A percentile compares a stretch with the other conserved stretches of the same genome.
phyloP scores from a whole-genome alignment of 2,888 invertebrate species.

The Bugula neritina region DNA sequence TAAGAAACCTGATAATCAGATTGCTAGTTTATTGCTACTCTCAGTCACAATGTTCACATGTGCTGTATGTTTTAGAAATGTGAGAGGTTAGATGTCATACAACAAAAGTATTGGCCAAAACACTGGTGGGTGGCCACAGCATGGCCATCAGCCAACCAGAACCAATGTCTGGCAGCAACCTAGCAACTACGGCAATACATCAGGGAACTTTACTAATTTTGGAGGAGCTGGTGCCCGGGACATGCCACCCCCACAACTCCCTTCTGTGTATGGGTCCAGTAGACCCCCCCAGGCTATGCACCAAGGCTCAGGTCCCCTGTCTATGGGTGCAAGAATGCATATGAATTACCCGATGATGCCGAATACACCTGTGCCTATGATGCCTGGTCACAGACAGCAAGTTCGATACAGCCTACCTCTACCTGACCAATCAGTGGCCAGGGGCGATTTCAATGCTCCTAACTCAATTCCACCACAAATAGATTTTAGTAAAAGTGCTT shows the following conservation, averaged over 20 bases:
- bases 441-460: neutral
- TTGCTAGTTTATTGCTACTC: too few species aligned
- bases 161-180: neutral
- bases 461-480: neutral
- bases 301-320: too few species aligned
- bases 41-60: too few species aligned
- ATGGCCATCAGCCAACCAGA: slow-evolving; percentile 1
- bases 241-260: neutral
- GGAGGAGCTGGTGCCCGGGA: too few species aligned
- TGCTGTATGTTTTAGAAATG: slow-evolving; percentile 6
- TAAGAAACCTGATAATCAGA: too few species aligned
- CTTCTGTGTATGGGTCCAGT: neutral
- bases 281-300: neutral
- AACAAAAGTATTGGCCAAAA: neutral
- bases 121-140: neutral
- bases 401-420: neutral
- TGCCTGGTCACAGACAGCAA: neutral
- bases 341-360: neutral
- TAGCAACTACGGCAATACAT: too few species aligned
- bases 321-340: neutral
- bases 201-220: too few species aligned
- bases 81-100: slow-evolving; percentile 15
- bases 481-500: neutral
- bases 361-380: neutral
- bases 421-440: neutral